Evolutionary conservation across 2,113 vertebrate species (phyloP).

Genomic region (Malaclemys terrapin): DNA sequence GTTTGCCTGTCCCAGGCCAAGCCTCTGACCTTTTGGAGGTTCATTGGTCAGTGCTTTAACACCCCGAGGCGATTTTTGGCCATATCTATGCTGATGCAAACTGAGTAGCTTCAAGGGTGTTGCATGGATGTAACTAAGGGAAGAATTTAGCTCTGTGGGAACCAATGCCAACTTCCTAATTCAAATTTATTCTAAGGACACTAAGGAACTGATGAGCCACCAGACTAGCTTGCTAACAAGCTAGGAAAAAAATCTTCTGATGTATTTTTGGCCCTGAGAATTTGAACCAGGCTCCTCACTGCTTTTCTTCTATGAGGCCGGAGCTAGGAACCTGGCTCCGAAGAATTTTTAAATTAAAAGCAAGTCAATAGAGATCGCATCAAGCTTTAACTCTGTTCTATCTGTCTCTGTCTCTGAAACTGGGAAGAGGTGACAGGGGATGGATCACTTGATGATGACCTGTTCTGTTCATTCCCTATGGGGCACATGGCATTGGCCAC

Average conservation of each 20-base stretch:
- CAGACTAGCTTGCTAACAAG: background rate
- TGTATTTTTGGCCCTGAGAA: background rate
- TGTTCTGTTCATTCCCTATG: too few species aligned
- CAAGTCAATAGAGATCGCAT: background rate
- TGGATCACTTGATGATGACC: too few species aligned
- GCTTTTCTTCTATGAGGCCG: background rate
- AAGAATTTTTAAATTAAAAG: background rate
- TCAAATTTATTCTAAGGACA: background rate
- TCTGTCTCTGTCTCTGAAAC: background rate
- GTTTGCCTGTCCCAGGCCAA: too few species aligned
- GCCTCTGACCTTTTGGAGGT: too few species aligned
- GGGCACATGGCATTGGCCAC: too few species aligned
- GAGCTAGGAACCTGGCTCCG: background rate
- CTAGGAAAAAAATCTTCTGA: background rate
- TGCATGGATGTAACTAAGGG: background rate
- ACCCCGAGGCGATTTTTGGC: background rate
- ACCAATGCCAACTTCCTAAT: background rate
- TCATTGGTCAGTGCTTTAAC: background rate
- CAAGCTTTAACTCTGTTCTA: background rate
- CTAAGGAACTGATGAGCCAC: background rate
- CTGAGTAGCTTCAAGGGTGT: background rate
- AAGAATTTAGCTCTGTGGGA: background rate
- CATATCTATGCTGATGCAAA: too few species aligned
- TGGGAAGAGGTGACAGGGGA: too few species aligned
- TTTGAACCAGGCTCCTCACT: background rate